Evolutionary conservation across 2,113 vertebrate genomes (phyloP), one percentile per base, ranked within the genome.

Genomic region (Numenius arquata): DNA sequence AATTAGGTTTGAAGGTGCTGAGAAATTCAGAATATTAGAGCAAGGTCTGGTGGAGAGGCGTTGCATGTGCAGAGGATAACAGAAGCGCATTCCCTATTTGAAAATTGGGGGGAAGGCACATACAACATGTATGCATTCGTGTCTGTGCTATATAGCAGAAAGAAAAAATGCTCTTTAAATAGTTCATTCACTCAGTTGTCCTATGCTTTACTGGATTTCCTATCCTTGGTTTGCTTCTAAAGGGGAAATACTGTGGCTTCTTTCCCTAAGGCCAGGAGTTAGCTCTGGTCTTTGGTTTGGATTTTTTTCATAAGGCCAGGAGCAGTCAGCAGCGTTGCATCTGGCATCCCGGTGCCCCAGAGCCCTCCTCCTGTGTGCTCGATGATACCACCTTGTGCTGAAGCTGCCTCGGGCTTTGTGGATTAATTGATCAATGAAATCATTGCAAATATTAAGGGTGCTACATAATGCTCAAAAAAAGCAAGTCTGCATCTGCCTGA

Each of bases 91-190:
- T 85, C 61, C 17, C 5, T 78, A 0, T 58, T 48, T 73, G 25
- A 75, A 82, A 77, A 38, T 1, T 48, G 23, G 19, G n/a, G 23
- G n/a, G 11, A 55, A 41, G 38, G 14, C 50, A 5, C 36, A 18
- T 56, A 40, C 7, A 65, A 17, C 1, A 2, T 30, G 8, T 38
- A 19, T 21, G 13, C 3, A 6, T 80, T 53, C 2, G 1, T 50
- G 12, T 36, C 21, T 25, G 9, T 66, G 27, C 59, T 40, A 8
- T 21, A 5, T 14, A 52, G 56, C 36, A 70, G 56, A 53, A 58
- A 70, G 36, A 63, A 73, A 50, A 66, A 67, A n/a, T 5, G 19
- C 12, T 41, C 16, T 73, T 82, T 40, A 21, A 23, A 34, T 52
- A 52, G 52, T 43, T 52, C 34, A n/a, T 68, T 75, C 27, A 16